These are phyloP conservation scores for Poeciliopsis turrubarensis DNA, from an alignment of 2,113 vertebrate species.

Conservation along the genomic window DNA sequence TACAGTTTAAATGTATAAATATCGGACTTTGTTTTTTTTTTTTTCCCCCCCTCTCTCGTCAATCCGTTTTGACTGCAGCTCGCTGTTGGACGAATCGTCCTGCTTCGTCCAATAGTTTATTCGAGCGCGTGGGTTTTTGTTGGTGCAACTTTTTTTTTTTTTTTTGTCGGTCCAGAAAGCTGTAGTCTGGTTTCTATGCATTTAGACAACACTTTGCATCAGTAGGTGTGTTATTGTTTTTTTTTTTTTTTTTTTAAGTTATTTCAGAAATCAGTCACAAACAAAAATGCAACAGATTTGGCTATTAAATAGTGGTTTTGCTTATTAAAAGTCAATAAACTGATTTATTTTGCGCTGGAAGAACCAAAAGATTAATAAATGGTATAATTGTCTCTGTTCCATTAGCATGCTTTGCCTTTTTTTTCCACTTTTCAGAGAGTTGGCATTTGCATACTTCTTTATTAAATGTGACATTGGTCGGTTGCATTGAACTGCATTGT, in stretches of 20 bases:
- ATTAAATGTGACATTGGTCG: too few relatives aligned
- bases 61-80: neutral
- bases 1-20: neutral
- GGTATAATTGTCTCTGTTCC: too few relatives aligned
- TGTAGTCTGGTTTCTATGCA: neutral
- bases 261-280: neutral
- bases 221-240: too few relatives aligned
- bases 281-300: neutral
- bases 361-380: too few relatives aligned
- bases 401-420: too few relatives aligned
- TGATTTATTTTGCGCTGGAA: too few relatives aligned
- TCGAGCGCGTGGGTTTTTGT: neutral
- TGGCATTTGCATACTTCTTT: too few relatives aligned
- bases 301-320: neutral
- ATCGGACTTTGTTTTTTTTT: neutral
- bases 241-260: neutral
- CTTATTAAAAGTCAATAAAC: neutral
- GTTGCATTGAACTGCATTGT: too few relatives aligned
- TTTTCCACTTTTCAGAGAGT: too few relatives aligned
- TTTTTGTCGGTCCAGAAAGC: neutral
- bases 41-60: too few relatives aligned
- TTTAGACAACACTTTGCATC: neutral
- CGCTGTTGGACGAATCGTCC: neutral
- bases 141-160: too few relatives aligned
- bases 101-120: neutral